Percentiles rank a stretch among this genome's conserved stretches.
Conservation (phyloP, 2,797 vertebrate species). For the Microctenopoma stevenorrisi region DNA sequence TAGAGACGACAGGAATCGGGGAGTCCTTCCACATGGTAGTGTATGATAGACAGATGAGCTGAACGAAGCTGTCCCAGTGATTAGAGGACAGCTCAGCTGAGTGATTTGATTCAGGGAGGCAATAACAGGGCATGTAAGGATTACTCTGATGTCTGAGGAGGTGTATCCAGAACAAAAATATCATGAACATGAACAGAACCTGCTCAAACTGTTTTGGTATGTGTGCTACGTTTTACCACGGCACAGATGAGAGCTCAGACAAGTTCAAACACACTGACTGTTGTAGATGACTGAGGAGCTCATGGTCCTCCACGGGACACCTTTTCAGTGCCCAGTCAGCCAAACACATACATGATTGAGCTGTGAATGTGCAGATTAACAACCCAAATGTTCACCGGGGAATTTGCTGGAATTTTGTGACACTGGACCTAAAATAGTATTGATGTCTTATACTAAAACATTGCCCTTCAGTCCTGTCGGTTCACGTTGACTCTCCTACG, state of each 20-base stretch:
- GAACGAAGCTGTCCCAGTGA: conserved; percentile 42
- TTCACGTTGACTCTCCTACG: too few relatives aligned
- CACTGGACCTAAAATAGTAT: too few relatives aligned
- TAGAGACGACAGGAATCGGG: conserved; percentile 26
- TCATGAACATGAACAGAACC: neutral
- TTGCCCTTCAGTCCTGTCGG: too few relatives aligned
- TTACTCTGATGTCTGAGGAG: neutral
- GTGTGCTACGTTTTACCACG: too few relatives aligned
- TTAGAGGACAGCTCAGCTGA: neutral
- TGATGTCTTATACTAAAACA: too few relatives aligned
- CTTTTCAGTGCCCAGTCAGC: too few relatives aligned
- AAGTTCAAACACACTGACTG: too few relatives aligned
- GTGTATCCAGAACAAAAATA: neutral
- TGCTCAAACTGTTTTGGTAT: neutral
- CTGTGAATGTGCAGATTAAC: neutral
- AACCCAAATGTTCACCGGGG: neutral
- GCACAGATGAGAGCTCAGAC: too few relatives aligned
- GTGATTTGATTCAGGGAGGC: neutral
- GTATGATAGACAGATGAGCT: conserved; percentile 71
- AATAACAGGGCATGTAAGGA: neutral
- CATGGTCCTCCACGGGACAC: too few relatives aligned
- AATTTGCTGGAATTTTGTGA: neutral
- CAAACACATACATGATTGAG: neutral
- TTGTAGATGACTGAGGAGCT: too few relatives aligned
- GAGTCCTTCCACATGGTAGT: conserved; percentile 27